Conservation (phyloP, 1,140 invertebrate species). For the Camponotus pennsylvanicus region DNA sequence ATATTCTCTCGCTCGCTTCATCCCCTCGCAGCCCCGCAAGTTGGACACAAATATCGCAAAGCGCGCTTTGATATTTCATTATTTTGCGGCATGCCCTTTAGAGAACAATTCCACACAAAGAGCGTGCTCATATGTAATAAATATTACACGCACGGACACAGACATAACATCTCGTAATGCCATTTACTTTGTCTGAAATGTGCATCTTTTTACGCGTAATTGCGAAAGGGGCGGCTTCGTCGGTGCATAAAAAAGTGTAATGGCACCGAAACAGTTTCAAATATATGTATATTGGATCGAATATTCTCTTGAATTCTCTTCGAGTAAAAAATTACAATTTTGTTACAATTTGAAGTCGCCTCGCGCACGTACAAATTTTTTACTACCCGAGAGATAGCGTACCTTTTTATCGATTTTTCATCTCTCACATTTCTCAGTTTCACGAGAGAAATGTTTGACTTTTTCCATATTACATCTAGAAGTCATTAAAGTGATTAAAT, state of each 20-base stretch:
- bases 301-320: background rate
- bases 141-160: background rate
- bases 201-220: background rate
- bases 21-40: background rate
- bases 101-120: background rate
- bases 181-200: background rate
- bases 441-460: too few species aligned
- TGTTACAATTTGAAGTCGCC: too few species aligned
- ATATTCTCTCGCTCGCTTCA: background rate
- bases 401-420: too few species aligned
- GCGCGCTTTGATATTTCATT: conserved; percentile 9
- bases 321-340: background rate
- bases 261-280: background rate
- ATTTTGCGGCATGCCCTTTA: conserved; percentile 28
- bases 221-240: background rate
- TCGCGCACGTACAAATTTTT: too few species aligned
- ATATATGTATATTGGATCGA: background rate
- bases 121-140: background rate
- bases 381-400: too few species aligned
- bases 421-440: too few species aligned
- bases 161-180: background rate
- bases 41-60: background rate
- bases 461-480: too few species aligned
- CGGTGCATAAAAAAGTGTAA: background rate
- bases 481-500: background rate